Percentiles rank a stretch among this genome's conserved stretches.
Conservation (phyloP, 2,888 invertebrate species). For the Timema cristinae region DNA sequence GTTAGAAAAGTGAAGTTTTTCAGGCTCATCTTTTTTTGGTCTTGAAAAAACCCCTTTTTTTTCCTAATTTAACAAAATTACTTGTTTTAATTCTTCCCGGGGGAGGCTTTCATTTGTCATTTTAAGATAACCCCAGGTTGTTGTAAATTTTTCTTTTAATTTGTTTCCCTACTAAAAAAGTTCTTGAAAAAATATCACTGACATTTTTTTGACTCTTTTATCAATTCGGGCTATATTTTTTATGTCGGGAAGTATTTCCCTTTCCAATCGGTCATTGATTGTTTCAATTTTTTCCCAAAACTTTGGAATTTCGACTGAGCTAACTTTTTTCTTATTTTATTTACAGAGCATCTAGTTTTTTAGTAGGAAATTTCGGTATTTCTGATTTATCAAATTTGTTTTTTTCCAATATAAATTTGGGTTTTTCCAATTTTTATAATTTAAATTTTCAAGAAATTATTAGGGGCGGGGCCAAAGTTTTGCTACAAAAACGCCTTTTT, state of each 20-base stretch:
- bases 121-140: constrained; percentile 25
- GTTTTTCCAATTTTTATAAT: no score
- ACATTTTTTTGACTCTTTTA: neutral
- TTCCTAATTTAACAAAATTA: constrained; percentile 21
- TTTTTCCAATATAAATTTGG: no score
- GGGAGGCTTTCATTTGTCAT: constrained; percentile 38
- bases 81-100: constrained; percentile 35
- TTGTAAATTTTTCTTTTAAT: constrained; percentile 16
- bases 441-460: no score
- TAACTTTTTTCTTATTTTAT: neutral
- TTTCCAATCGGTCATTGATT: neutral
- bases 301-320: neutral
- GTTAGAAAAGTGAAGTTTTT: constrained; percentile 44
- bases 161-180: constrained; percentile 29
- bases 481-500: no score
- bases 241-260: neutral
- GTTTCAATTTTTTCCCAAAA: neutral
- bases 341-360: neutral
- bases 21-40: constrained; percentile 31
- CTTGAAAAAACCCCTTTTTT: constrained; percentile 5
- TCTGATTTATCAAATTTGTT: neutral
- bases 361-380: neutral
- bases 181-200: no score
- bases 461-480: no score
- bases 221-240: neutral